Evolutionary conservation across 2,888 invertebrate genomes (phyloP).

Genomic region (Lasioglossum villosulum): DNA sequence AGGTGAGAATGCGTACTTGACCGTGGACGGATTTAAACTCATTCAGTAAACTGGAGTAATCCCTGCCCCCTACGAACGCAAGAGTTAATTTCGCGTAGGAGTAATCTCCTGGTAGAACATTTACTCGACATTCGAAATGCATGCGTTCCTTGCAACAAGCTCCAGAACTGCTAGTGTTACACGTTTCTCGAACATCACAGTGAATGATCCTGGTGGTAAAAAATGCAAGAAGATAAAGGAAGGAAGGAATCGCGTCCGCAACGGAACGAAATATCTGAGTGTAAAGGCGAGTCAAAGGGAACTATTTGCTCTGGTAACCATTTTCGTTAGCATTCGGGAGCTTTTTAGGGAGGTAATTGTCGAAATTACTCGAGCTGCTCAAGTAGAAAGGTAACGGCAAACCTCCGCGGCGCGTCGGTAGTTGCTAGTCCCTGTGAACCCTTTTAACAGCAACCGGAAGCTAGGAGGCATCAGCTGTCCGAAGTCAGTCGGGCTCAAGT

Average conservation of each 20-base stretch:
- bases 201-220: background rate
- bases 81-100: background rate
- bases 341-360: constrained; percentile 44
- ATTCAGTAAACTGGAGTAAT: background rate
- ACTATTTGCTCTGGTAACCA: constrained; percentile 42
- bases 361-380: constrained; percentile 42
- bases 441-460: constrained; percentile 20
- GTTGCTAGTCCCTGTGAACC: constrained; percentile 42
- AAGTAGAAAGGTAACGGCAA: constrained; percentile 28
- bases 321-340: constrained; percentile 39
- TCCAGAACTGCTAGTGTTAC: background rate
- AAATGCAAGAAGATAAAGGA: background rate
- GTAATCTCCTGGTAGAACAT: background rate
- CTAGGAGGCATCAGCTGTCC: constrained; percentile 63
- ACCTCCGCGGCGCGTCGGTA: background rate
- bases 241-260: background rate
- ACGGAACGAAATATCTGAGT: constrained; percentile 27
- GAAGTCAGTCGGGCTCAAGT: constrained; percentile 48
- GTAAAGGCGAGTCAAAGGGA: constrained; percentile 15
- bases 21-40: too few species aligned
- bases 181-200: background rate
- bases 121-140: too few species aligned
- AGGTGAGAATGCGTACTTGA: too few species aligned
- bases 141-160: background rate
- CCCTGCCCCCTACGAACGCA: background rate